Base-by-base conservation (phyloP, 2,797 vertebrate species). In the Crenuchus spilurus region DNA sequence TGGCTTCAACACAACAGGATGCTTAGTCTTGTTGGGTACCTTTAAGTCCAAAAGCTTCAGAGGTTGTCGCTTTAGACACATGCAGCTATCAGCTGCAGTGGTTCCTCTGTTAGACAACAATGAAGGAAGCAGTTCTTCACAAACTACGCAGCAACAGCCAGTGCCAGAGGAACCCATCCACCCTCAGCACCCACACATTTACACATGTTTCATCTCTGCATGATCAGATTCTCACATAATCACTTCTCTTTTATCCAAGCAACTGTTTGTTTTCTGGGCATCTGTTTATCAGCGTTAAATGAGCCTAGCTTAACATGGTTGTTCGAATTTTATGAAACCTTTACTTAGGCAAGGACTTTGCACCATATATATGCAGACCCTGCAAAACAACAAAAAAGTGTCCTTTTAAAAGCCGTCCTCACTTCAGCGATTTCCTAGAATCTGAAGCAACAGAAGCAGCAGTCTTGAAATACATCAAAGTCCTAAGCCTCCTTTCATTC, bases 401-500 rank as follows among this genome's bases (percentile, higher is more conserved):
- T 51, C 28, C 28, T 31, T 33, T 18, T 6, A 35, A 22, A 35
- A 37, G 4, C n/a, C 6, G 22, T 5, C 31, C 9, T 20, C 46
- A 64, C 41, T 46, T 31, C 61, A 5, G 35, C 5, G 14, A 14
- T 30, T 30, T 46, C 61, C n/a, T 26, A 18, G 26, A 30, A 31
- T 13, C n/a, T 26, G 48, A 46, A 46, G 26, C 18, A 30, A 64
- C 41, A 46, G 61, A 46, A 46, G 26, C 16, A 16, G 24, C 26
- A 31, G 4, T 5, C 11, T 46, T 10, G 3, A 63, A 62, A 70
- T 64, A 68, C 42, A 76, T 63, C 48, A 71, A 63, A 64, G 26
- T 7, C 13, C 4, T 58, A 65, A 65, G 70, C 41, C 51, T 58
- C 26, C 35, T 49, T 61, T 33, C n/a, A 6, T 62, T 52, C 49